Base-by-base conservation (phyloP, 2,888 invertebrate genomes). In the Hemithea aestivaria region DNA sequence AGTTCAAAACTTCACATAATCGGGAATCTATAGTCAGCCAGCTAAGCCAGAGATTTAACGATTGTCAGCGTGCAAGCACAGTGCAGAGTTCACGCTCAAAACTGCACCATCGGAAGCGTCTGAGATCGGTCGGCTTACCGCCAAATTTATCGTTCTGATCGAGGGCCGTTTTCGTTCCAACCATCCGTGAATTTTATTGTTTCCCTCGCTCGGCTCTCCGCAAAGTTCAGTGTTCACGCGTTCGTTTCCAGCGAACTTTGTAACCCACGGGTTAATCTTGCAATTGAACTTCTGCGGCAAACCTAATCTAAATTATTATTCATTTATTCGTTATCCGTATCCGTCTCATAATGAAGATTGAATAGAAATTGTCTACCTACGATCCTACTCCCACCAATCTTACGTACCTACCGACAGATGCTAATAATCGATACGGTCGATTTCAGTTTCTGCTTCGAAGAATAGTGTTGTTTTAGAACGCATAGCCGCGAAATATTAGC, bases 141-240 rank as follows among this genome's bases (percentile, higher is more conserved):
- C 58, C 60, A 66, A 69, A 76, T 76, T 75, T 75, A 76, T 73
- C 48, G 66, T 42, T 48, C 39, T 53, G 57, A 56, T 59, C 53
- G 64, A 58, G 54, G 50, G 60, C 51, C 55, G 56, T 51, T 58
- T 56, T 51, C 53, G 56, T 51, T 57, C 65, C 66, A 67, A 66
- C 66, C 72, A 74, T 66, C 75, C 74, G 78, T 78, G 66, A 76
- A 81, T 81, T 82, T 82, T 80, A 81, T 80, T 78, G 79, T 75
- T 79, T 74, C 76, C 63, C 61, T 62, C 46, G 60, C 60, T 58
- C 65, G 64, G 65, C 65, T 59, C 51, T 55, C 60, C 60, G 52
- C 65, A 63, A 78, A 76, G 64, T 77, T 78, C 70, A 56, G 62
- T 70, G 73, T 76, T 74, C 70, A 62, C 69, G 68, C 67, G 62